These are phyloP conservation scores for Capitella teleta DNA, from an alignment of 1,140 invertebrate species.

Conservation along the genomic window DNA sequence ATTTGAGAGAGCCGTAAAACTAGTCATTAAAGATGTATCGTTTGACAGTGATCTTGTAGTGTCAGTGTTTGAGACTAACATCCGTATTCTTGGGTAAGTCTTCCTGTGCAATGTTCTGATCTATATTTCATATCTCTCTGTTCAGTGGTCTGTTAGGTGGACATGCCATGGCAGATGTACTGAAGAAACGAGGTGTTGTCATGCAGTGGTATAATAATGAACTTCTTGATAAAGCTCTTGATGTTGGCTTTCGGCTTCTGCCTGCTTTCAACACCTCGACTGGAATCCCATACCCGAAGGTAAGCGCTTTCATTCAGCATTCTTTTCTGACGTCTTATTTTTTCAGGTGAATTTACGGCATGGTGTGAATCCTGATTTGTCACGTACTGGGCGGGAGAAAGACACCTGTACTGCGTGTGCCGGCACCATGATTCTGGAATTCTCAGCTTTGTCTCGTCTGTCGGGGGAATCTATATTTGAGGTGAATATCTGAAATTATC, in stretches of 20 bases:
- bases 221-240: constrained; percentile 77
- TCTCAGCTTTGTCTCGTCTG: constrained; percentile 85
- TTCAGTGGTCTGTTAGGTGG: constrained; percentile 75
- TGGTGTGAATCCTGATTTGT: constrained; percentile 61
- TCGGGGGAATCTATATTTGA: constrained; percentile 89
- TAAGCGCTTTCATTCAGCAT: constrained; percentile 36
- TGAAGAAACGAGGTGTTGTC: constrained; percentile 59
- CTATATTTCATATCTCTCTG: neutral
- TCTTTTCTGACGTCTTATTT: constrained; percentile 11
- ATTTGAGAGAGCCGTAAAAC: constrained; percentile 80
- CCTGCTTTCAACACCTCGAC: constrained; percentile 96
- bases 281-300: constrained; percentile 89
- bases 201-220: constrained; percentile 88
- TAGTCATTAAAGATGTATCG: constrained; percentile 62
- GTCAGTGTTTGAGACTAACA: constrained; percentile 97
- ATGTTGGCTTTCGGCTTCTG: constrained; percentile 78
- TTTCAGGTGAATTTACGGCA: constrained; percentile 63
- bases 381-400: constrained; percentile 41
- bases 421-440: constrained; percentile 95
- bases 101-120: neutral
- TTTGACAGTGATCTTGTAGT: constrained; percentile 93
- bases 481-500: constrained; percentile 34
- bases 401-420: constrained; percentile 97
- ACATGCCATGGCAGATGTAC: constrained; percentile 75
- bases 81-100: constrained; percentile 80